phyloP scores from a whole-genome alignment of 2,888 invertebrate species.

The Melinopterus prodromus region DNA sequence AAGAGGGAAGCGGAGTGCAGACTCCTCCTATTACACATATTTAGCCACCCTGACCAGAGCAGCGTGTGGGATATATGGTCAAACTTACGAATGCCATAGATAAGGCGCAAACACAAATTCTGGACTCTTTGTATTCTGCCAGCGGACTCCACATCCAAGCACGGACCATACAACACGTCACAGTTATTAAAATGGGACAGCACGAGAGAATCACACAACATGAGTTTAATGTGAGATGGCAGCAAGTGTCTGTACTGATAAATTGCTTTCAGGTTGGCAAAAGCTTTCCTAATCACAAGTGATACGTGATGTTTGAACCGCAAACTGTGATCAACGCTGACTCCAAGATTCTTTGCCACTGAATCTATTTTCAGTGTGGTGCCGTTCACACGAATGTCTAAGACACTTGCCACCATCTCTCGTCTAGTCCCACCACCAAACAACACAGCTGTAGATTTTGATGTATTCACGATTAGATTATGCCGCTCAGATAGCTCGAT shows the following conservation, averaged over 20 bases:
- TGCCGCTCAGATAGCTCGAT: neutral
- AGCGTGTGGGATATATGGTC: neutral
- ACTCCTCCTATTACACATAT: neutral
- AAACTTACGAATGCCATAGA: constrained; percentile 5
- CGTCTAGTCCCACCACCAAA: neutral
- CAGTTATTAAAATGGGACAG: constrained; percentile 9
- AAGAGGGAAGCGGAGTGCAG: neutral
- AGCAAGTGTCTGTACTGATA: neutral
- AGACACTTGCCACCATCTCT: neutral
- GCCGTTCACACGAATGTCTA: neutral
- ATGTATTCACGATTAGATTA: neutral
- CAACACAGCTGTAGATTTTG: neutral
- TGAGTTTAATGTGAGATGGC: neutral
- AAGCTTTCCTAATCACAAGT: neutral
- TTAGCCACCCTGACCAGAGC: neutral
- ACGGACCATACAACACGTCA: constrained; percentile 12
- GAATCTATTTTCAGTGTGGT: neutral
- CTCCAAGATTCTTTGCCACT: neutral
- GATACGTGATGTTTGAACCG: neutral
- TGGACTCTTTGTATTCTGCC: constrained; percentile 8
- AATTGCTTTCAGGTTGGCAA: neutral
- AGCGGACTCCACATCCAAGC: neutral
- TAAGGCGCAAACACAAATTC: neutral
- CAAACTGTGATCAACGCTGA: neutral
- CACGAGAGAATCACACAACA: constrained; percentile 7